These are phyloP conservation scores for Salvelinus sp. DNA, from an alignment of 2,113 vertebrate species.

Conservation along the genomic window DNA sequence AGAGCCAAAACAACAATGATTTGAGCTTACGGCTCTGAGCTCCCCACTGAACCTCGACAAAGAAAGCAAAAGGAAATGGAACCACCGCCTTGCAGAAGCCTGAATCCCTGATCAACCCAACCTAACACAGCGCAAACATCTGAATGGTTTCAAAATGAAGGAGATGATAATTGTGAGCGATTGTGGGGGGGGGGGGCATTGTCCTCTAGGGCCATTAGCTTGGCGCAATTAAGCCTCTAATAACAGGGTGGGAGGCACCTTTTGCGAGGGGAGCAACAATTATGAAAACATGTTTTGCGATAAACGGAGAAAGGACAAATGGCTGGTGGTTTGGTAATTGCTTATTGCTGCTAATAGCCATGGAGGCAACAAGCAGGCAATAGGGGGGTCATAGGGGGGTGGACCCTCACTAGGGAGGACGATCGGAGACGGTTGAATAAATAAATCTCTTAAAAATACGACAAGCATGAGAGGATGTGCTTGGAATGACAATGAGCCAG, in stretches of 20 bases:
- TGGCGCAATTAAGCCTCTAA: slow-evolving; percentile 51
- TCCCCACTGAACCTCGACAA: background rate
- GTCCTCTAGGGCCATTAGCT: slow-evolving; percentile 41
- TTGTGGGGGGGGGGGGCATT: slow-evolving; percentile 5
- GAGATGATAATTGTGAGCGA: slow-evolving; percentile 21
- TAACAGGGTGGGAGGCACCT: slow-evolving; percentile 44
- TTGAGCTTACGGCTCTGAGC: background rate
- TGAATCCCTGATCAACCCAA: background rate
- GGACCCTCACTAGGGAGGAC: slow-evolving; percentile 21
- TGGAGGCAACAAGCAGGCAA: slow-evolving; percentile 9
- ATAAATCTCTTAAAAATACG: slow-evolving; percentile 41
- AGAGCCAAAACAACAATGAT: background rate
- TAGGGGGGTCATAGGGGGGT: slow-evolving; percentile 25
- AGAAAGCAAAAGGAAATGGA: background rate
- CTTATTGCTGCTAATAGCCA: slow-evolving; percentile 41
- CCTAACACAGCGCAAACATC: too few relatives aligned
- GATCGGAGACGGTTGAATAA: slow-evolving; percentile 34
- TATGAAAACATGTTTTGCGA: slow-evolving; percentile 35
- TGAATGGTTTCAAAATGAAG: background rate
- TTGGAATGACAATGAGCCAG: slow-evolving; percentile 21
- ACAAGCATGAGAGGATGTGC: slow-evolving; percentile 22
- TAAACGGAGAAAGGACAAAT: slow-evolving; percentile 31
- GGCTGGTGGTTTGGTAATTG: slow-evolving; percentile 41
- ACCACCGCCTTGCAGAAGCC: background rate
- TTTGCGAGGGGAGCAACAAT: slow-evolving; percentile 45